A percentile compares a stretch with the other conserved stretches of the same genome.
Conservation (phyloP, 2,113 vertebrate species). For the Loxodonta africana region DNA sequence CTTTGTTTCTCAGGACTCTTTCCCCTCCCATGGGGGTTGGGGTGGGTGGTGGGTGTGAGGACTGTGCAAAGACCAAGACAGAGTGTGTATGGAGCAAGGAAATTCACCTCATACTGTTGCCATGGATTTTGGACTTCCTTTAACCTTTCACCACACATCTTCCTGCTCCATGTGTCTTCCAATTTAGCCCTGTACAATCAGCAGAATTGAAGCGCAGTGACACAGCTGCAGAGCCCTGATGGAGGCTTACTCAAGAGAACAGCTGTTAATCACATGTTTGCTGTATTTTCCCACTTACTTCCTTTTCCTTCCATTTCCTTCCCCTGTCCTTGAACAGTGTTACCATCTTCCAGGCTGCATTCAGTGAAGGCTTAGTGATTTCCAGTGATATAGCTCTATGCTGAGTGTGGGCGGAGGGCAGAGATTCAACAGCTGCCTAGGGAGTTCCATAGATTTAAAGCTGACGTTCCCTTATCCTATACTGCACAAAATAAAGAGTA, state of each 20-base stretch:
- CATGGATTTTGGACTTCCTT: conserved; percentile 35
- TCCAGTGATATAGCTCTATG: not conserved
- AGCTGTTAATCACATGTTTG: conserved; percentile 71
- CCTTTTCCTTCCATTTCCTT: conserved; percentile 45
- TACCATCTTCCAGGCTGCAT: not conserved
- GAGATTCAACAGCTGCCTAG: not conserved
- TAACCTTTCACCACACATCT: not conserved
- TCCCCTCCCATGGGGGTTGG: not conserved
- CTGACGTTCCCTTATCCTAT: not conserved
- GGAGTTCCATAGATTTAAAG: not conserved
- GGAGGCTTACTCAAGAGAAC: conserved; percentile 44
- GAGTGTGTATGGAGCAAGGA: not conserved
- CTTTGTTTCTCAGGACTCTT: conserved; percentile 20
- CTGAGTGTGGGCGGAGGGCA: not conserved
- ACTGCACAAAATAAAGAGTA: conserved; percentile 27
- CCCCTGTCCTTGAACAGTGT: conserved; percentile 59
- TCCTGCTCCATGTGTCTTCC: not conserved
- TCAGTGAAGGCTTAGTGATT: conserved; percentile 42
- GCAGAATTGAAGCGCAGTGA: not conserved
- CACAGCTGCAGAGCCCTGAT: conserved; percentile 57
- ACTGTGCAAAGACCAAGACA: not conserved
- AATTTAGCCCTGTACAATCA: not conserved
- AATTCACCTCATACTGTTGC: not conserved
- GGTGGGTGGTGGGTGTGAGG: not conserved
- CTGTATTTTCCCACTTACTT: conserved; percentile 40